Percentiles rank a stretch among this genome's conserved stretches.
phyloP scores from a whole-genome alignment of 1,140 invertebrate species.

The Cyrtorhinus lividipennis region DNA sequence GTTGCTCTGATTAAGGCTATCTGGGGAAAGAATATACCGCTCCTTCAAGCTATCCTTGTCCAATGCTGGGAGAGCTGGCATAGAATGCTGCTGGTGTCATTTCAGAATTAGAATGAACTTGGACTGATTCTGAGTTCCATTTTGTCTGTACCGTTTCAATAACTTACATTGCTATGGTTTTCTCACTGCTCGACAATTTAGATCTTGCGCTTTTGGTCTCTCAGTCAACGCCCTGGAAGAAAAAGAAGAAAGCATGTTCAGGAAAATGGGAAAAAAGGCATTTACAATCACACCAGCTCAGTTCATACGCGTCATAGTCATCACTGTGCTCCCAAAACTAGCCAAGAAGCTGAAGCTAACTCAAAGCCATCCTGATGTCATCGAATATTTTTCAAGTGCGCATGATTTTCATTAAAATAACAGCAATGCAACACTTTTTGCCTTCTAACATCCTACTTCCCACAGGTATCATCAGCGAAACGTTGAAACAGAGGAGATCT shows the following conservation, averaged over 20 bases:
- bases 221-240: conserved; percentile 39
- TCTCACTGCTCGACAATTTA: conserved; percentile 6
- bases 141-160: too few species aligned
- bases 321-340: background rate
- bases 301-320: conserved; percentile 7
- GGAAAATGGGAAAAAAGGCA: conserved; percentile 24
- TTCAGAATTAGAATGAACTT: too few species aligned
- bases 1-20: too few species aligned
- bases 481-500: conserved; percentile 30
- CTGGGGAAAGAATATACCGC: too few species aligned
- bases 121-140: too few species aligned
- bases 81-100: too few species aligned
- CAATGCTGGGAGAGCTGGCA: too few species aligned
- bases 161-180: background rate
- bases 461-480: conserved; percentile 26
- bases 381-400: conserved; percentile 26
- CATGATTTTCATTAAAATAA: conserved; percentile 30
- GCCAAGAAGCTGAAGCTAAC: conserved; percentile 9
- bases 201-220: conserved; percentile 38
- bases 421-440: too few species aligned
- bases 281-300: conserved; percentile 16
- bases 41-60: too few species aligned
- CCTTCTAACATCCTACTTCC: too few species aligned
- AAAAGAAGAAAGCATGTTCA: conserved; percentile 36
- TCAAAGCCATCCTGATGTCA: conserved; percentile 25